phyloP scores from a whole-genome alignment of 1,140 invertebrate species.

The Microplitis mediator region DNA sequence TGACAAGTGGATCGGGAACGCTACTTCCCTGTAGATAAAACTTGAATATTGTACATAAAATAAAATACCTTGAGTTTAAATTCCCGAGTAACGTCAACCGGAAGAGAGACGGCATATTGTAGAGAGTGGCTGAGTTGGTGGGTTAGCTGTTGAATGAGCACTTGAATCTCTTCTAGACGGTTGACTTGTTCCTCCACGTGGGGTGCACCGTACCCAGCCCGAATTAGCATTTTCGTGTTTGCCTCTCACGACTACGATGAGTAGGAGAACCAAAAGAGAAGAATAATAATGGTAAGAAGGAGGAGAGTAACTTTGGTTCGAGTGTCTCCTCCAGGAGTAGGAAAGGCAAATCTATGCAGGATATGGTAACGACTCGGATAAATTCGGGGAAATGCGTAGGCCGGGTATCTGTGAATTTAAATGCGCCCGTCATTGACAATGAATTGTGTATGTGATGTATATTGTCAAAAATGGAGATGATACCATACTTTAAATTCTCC shows the following conservation, averaged over 20 bases:
- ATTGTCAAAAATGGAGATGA: not conserved
- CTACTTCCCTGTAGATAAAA: not conserved
- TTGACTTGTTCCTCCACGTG: constrained; percentile 29
- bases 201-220: constrained; percentile 23
- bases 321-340: no score
- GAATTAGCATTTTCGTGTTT: constrained; percentile 55
- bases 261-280: not conserved
- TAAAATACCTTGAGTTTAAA: not conserved
- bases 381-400: not conserved
- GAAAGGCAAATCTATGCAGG: no score
- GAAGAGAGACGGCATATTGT: no score
- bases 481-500: not conserved
- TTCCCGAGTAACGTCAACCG: not conserved
- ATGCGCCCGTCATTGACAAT: not conserved
- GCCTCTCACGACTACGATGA: constrained; percentile 38
- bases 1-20: constrained; percentile 3
- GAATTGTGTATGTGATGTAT: not conserved
- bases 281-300: not conserved
- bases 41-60: not conserved
- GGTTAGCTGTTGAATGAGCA: not conserved
- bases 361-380: no score
- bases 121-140: no score
- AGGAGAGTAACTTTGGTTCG: not conserved
- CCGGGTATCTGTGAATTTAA: not conserved
- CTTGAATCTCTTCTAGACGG: constrained; percentile 41